Conservation (phyloP, 2,113 vertebrate genomes). For the Lagenorhynchus albirostris region DNA sequence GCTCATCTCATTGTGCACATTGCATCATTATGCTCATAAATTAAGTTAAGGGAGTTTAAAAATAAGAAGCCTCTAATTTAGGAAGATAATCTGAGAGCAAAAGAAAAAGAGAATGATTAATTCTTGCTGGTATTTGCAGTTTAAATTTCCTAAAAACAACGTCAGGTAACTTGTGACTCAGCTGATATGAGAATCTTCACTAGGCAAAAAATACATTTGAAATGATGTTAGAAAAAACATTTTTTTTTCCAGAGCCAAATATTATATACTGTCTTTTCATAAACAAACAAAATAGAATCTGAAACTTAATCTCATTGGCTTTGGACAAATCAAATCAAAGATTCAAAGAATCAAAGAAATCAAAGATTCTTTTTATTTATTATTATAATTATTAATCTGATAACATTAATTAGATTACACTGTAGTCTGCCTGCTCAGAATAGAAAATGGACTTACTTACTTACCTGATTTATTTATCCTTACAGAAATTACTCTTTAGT, state of each 20-base stretch:
- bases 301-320: slow-evolving; percentile 30
- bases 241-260: not conserved
- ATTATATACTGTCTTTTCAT: slow-evolving; percentile 6
- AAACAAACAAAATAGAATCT: slow-evolving; percentile 41
- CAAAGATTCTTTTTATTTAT: not conserved
- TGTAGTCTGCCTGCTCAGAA: not conserved
- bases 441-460: not conserved
- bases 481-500: slow-evolving; percentile 16
- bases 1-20: not conserved
- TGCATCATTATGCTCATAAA: slow-evolving; percentile 27
- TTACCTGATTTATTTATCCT: not conserved
- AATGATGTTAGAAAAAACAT: not conserved
- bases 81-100: slow-evolving; percentile 26
- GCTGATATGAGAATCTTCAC: not conserved
- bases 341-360: not conserved
- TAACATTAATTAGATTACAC: slow-evolving; percentile 38
- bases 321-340: not conserved
- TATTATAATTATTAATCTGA: slow-evolving; percentile 38
- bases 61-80: slow-evolving; percentile 52
- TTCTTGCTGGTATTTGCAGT: slow-evolving; percentile 38
- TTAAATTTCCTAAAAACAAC: slow-evolving; percentile 41
- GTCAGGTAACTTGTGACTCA: slow-evolving; percentile 41
- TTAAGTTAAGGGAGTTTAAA: slow-evolving; percentile 48
- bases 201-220: slow-evolving; percentile 43
- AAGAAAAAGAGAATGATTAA: slow-evolving; percentile 51